Evolutionary conservation across 1,140 invertebrate species (phyloP).

Genomic region (Bathynomus jamesi): DNA sequence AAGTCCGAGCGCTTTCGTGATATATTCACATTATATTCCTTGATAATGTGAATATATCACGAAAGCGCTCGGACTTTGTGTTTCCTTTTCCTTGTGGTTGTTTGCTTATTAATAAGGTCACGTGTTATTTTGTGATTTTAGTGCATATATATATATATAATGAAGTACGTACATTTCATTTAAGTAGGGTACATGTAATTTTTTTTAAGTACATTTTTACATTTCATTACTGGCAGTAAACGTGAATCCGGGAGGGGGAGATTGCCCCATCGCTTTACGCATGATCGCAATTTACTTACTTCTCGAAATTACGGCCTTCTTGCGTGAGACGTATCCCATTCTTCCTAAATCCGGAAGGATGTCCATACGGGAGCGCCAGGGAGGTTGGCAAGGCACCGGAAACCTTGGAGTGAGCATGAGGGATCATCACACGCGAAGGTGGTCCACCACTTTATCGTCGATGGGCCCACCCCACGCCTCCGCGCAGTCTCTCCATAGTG

Average conservation of each 20-base stretch:
- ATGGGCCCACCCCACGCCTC: conserved; percentile 55
- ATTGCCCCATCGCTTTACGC: conserved; percentile 84
- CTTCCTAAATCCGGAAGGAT: conserved; percentile 44
- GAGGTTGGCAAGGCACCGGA: conserved; percentile 29
- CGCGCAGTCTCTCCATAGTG: conserved; percentile 81
- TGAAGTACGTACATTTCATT: too few species aligned
- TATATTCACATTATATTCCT: too few species aligned
- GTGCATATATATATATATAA: too few species aligned
- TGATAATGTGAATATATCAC: too few species aligned
- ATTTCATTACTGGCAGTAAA: conserved; percentile 55
- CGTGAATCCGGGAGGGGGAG: conserved; percentile 71
- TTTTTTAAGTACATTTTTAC: conserved; percentile 39
- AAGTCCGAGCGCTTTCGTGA: too few species aligned
- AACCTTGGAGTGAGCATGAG: conserved; percentile 41
- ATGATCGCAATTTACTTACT: conserved; percentile 86
- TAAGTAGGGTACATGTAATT: too few species aligned
- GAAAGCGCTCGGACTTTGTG: too few species aligned
- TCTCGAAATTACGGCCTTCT: conserved; percentile 92
- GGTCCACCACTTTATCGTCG: conserved; percentile 69
- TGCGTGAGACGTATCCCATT: conserved; percentile 85
- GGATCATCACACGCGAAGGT: conserved; percentile 59
- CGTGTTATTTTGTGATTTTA: too few species aligned
- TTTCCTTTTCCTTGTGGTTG: too few species aligned
- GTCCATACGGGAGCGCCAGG: conserved; percentile 32
- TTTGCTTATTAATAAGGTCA: too few species aligned